Conservation (phyloP, 2,888 invertebrate genomes). For the Drosophila nr. perissopoda region DNA sequence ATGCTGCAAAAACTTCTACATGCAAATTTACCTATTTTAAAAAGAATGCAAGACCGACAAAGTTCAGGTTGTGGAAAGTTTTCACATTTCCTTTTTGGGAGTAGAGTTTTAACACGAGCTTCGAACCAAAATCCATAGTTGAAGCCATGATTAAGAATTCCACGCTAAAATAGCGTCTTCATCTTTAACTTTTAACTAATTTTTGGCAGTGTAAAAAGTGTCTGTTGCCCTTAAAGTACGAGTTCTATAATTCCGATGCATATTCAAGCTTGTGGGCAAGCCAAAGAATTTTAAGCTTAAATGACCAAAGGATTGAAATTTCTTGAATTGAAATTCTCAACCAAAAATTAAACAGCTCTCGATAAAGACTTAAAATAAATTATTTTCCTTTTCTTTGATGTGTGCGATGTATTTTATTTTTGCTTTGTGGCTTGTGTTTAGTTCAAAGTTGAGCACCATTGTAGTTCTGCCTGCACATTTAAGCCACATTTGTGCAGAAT, state of each 20-base stretch:
- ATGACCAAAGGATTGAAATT: background rate
- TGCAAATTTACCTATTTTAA: background rate
- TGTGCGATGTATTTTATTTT: background rate
- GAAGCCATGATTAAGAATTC: background rate
- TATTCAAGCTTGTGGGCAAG: background rate
- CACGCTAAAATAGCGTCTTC: no score
- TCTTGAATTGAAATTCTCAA: background rate
- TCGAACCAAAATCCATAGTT: background rate
- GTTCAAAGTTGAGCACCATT: slow-evolving; percentile 3
- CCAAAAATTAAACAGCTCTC: background rate
- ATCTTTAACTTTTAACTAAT: no score
- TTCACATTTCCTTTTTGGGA: background rate
- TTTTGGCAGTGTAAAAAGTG: background rate
- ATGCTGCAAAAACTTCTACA: background rate
- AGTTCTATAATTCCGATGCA: background rate
- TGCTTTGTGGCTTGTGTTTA: slow-evolving; percentile 24
- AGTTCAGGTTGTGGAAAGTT: background rate
- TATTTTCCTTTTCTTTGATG: background rate
- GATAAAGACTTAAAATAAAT: background rate
- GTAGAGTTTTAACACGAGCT: background rate
- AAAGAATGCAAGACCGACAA: background rate
- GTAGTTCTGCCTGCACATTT: slow-evolving; percentile 39
- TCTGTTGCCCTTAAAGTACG: background rate
- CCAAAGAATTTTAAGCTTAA: background rate
- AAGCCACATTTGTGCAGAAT: slow-evolving; percentile 57